Conservation (phyloP, 2,797 vertebrate genomes). For the Bucorvus abyssinicus region DNA sequence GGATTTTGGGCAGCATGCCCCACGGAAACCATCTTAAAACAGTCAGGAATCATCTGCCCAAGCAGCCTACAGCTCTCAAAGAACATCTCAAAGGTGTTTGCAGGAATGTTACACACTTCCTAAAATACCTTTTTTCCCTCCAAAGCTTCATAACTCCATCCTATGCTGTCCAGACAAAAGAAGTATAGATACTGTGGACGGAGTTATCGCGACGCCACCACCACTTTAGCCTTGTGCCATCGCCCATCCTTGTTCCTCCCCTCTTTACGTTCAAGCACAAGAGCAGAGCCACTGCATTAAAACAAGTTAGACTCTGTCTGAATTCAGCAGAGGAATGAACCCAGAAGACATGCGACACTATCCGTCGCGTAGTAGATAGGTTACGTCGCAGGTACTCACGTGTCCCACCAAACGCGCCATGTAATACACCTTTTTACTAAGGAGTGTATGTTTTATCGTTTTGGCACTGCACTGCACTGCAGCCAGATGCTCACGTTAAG, state of each 20-base stretch:
- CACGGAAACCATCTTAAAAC: background rate
- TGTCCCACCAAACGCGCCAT: background rate
- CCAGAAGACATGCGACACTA: background rate
- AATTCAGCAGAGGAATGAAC: background rate
- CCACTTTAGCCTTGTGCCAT: background rate
- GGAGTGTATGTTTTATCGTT: background rate
- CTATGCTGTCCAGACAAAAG: background rate
- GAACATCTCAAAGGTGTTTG: constrained; percentile 5
- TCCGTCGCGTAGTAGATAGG: background rate
- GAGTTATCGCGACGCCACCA: background rate
- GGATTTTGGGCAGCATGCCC: background rate
- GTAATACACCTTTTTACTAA: background rate
- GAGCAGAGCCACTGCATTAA: background rate
- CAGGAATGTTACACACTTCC: background rate
- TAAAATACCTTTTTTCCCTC: background rate
- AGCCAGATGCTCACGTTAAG: background rate
- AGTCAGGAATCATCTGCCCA: background rate
- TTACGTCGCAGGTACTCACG: background rate
- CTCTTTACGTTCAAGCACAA: background rate
- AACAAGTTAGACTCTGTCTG: background rate
- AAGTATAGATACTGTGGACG: background rate
- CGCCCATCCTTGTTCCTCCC: background rate
- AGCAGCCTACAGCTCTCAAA: background rate
- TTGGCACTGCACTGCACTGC: background rate
- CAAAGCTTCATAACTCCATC: background rate